Evolutionary conservation across 2,113 vertebrate genomes (phyloP).

Genomic region (Lota lota): DNA sequence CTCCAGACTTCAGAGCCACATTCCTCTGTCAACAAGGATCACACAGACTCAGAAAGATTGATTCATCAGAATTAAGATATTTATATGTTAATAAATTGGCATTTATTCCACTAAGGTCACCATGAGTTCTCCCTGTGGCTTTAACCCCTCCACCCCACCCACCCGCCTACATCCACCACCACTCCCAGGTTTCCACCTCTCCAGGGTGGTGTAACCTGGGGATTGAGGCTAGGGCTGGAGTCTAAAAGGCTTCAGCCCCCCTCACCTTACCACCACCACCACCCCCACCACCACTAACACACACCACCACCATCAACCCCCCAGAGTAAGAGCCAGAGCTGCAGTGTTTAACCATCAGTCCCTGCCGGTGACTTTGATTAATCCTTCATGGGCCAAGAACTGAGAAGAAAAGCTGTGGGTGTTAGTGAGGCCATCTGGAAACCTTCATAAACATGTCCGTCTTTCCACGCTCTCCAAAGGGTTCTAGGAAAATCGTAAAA

Average conservation of each 20-base stretch:
- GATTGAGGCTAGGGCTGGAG: conserved; percentile 49
- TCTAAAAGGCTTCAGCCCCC: conserved; percentile 15
- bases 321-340: conserved; percentile 45
- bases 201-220: conserved; percentile 36
- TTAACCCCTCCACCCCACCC: conserved; percentile 22
- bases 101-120: conserved; percentile 29
- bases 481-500: conserved; percentile 80
- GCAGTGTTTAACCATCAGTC: conserved; percentile 66
- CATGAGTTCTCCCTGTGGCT: conserved; percentile 42
- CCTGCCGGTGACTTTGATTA: conserved; percentile 74
- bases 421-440: conserved; percentile 78
- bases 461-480: conserved; percentile 76
- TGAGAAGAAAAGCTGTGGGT: conserved; percentile 69
- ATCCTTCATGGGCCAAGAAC: conserved; percentile 73
- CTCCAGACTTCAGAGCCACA: no score
- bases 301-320: no score
- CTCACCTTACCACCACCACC: no score
- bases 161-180: no score
- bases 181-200: conserved; percentile 7
- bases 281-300: no score
- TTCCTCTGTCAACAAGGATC: no score
- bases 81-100: conserved; percentile 13
- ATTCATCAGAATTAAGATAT: no score
- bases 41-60: no score
- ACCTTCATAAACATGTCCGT: conserved; percentile 79